Evolutionary conservation across 1,140 invertebrate species (phyloP).

Genomic region (Aphelenchoides besseyi): DNA sequence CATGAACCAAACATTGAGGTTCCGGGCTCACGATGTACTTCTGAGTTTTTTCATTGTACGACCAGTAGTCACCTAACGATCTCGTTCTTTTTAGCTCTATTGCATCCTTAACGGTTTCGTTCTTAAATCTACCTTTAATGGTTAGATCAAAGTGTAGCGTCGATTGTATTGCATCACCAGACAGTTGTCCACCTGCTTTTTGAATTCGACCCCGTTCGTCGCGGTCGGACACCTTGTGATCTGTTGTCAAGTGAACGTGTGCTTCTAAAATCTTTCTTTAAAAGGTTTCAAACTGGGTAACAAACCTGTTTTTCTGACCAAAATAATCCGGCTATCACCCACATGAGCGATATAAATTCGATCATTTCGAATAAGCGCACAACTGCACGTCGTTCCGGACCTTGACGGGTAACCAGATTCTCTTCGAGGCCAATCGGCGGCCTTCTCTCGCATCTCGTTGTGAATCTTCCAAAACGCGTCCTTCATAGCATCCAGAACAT

Average conservation of each 20-base stretch:
- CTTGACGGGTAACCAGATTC: background rate
- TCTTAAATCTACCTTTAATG: too few species aligned
- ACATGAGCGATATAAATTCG: constrained; percentile 19
- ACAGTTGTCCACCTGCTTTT: constrained; percentile 11
- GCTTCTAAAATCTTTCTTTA: too few species aligned
- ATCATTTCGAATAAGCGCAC: background rate
- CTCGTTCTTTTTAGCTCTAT: background rate
- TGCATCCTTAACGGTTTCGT: too few species aligned
- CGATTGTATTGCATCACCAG: too few species aligned
- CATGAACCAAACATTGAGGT: background rate
- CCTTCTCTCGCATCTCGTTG: constrained; percentile 11
- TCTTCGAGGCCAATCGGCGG: background rate
- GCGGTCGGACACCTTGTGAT: constrained; percentile 21
- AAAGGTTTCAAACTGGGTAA: too few species aligned
- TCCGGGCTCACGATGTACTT: constrained; percentile 21
- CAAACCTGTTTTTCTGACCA: too few species aligned
- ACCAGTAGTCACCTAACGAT: constrained; percentile 22
- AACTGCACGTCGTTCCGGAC: constrained; percentile 17
- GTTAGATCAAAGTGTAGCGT: too few species aligned
- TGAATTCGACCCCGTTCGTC: constrained; percentile 10
- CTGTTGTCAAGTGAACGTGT: constrained; percentile 16
- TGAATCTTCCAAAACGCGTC: constrained; percentile 15
- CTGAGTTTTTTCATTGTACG: constrained; percentile 10
- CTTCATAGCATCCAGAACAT: constrained; percentile 17
- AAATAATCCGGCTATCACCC: constrained; percentile 18